A percentile compares a stretch with the other conserved stretches of the same genome.
These are phyloP conservation scores for Carlito syrichta DNA, from an alignment of 2,113 vertebrate genomes.

Conservation along the genomic window DNA sequence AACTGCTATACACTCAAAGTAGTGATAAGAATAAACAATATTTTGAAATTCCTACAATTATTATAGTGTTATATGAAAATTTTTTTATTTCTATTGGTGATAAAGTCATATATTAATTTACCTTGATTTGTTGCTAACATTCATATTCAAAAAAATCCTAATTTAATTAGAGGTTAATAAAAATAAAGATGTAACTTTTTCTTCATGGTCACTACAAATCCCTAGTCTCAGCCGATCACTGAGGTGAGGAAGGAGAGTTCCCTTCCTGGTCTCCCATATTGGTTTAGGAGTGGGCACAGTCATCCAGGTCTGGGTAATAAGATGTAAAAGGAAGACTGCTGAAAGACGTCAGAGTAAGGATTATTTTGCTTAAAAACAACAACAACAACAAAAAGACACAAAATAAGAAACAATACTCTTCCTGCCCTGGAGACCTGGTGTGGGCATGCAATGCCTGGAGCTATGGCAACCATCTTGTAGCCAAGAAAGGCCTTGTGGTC, in stretches of 20 bases:
- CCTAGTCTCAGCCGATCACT: neutral
- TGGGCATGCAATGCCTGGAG: neutral
- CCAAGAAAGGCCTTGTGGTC: neutral
- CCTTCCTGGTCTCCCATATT: neutral
- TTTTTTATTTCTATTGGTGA: neutral
- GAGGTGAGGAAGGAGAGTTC: neutral
- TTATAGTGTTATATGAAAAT: neutral
- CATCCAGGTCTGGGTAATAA: neutral
- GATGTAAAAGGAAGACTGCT: neutral
- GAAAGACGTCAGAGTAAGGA: neutral
- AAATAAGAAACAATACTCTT: neutral
- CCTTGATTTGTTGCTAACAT: neutral
- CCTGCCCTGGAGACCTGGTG: neutral
- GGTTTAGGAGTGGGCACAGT: neutral
- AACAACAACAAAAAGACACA: neutral
- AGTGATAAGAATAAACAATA: neutral
- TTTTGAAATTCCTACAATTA: neutral
- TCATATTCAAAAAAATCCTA: slow-evolving; percentile 29
- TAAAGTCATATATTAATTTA: neutral
- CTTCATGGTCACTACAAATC: neutral
- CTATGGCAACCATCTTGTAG: neutral
- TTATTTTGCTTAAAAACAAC: too few relatives aligned
- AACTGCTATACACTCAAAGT: neutral
- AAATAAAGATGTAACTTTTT: neutral
- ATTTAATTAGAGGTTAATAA: slow-evolving; percentile 8